Conservation (phyloP, 30 jellyfish, hydroid and myxozoan species). For the Sanderia malayensis region DNA sequence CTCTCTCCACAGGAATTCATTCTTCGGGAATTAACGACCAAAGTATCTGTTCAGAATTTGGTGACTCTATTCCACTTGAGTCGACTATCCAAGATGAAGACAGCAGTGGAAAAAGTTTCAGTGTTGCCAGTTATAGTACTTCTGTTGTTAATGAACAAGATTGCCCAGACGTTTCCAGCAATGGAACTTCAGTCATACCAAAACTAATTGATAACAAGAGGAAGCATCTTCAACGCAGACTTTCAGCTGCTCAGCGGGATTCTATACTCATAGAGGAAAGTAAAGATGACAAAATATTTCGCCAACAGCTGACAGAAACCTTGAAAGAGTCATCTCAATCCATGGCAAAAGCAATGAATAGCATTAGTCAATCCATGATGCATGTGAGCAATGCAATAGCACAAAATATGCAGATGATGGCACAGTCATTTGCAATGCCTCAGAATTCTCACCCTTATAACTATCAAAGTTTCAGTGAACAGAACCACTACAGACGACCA, state of each 20-base stretch:
- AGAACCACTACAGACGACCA: background rate
- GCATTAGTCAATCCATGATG: background rate
- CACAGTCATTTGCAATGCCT: background rate
- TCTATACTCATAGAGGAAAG: conserved; percentile 20
- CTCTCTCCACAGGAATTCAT: conserved; percentile 44
- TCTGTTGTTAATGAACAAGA: background rate
- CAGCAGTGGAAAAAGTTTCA: background rate
- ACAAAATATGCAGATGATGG: conserved; percentile 1
- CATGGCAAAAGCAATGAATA: background rate
- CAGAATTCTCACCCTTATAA: background rate
- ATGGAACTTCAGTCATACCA: conserved; percentile 34
- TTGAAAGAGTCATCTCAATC: background rate
- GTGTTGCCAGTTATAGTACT: background rate
- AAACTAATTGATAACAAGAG: conserved; percentile 49
- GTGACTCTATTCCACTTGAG: background rate
- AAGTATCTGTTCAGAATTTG: background rate
- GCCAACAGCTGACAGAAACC: background rate
- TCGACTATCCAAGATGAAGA: background rate
- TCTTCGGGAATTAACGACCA: background rate
- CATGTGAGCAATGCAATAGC: background rate
- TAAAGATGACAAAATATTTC: conserved; percentile 18
- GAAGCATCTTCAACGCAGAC: conserved; percentile 31
- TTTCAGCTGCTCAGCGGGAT: conserved; percentile 56
- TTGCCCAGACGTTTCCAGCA: background rate
- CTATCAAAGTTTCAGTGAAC: background rate